These are phyloP conservation scores for Tauraco erythrolophus DNA, from an alignment of 2,113 vertebrate species.

Conservation along the genomic window DNA sequence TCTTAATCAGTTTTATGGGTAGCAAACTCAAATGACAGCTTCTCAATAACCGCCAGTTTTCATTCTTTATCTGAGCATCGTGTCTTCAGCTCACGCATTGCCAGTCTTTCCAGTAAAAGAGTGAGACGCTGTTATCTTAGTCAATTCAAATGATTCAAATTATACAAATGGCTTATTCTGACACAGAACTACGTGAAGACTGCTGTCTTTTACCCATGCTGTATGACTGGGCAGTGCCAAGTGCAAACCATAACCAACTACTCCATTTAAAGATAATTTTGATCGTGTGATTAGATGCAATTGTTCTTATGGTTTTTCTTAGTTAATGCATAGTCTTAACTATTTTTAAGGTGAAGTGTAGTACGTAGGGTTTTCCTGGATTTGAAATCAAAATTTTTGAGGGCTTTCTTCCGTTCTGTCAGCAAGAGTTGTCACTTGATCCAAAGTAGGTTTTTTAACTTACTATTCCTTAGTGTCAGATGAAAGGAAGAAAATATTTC, in stretches of 20 bases:
- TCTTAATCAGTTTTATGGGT: not conserved
- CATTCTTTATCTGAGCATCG: not conserved
- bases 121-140: not conserved
- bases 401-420: not conserved
- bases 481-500: not conserved
- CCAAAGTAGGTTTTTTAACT: not conserved
- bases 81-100: not conserved
- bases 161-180: not conserved
- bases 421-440: not conserved
- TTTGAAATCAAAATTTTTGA: not conserved
- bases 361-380: not conserved
- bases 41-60: not conserved
- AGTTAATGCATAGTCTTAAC: not conserved
- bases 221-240: not conserved
- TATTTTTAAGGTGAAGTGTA: not conserved
- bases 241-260: not conserved
- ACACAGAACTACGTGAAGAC: not conserved
- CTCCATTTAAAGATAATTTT: not conserved
- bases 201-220: not conserved
- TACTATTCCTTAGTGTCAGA: not conserved
- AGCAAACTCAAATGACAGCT: not conserved
- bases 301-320: not conserved
- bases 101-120: not conserved
- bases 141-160: not conserved
- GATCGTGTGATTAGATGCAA: not conserved